Base-by-base conservation (phyloP, 2,888 invertebrate genomes). In the Hirtodrosophila histrioides region DNA sequence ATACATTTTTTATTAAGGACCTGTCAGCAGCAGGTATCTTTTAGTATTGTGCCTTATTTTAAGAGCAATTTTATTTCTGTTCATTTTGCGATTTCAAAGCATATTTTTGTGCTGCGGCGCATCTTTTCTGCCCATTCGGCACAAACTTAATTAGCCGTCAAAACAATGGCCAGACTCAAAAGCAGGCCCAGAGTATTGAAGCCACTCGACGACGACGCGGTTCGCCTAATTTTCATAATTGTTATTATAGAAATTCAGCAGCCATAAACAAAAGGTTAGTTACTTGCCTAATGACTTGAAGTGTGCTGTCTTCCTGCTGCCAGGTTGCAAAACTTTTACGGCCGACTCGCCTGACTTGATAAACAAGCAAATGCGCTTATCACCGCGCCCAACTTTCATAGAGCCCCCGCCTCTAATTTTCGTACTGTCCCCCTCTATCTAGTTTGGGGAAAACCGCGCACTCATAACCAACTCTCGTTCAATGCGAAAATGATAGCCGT, bases 201-300 rank as follows among this genome's bases (percentile, higher is more conserved):
- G 27, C 27, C 23, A 10, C 11, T 7, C 29, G 31, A 10, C 35
- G 31, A 10, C 35, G 23, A 31, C 58, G 49, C 56, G 80, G 50
- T 49, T 45, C 37, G 78, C 60, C 80, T 83, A 87, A 87, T 87
- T 88, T 88, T 78, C 86, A 88, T 86, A 88, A 88, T 86, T 86
- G 78, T 88, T 87, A 87, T 88, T 85, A 77, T 78, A 85, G 87
- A 75, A 85, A 85, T 88, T 88, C 73, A 82, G 75, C 75, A 80
- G 86, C 77, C 87, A 86, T 86, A 86, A 86, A 86, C 86, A 86
- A 86, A 86, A 81, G 87, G 87, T 87, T 86, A 88, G 88, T 88
- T 84, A 86, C 88, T 88, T 73, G 88, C 86, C 86, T 88, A 85
- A 85, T 88, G 78, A 78, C 75, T 75, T 77, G 79, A 71, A 78